Evolutionary conservation across 2,888 invertebrate species (phyloP), one percentile per base, ranked within the genome.

Genomic region (Dolomedes plantarius): DNA sequence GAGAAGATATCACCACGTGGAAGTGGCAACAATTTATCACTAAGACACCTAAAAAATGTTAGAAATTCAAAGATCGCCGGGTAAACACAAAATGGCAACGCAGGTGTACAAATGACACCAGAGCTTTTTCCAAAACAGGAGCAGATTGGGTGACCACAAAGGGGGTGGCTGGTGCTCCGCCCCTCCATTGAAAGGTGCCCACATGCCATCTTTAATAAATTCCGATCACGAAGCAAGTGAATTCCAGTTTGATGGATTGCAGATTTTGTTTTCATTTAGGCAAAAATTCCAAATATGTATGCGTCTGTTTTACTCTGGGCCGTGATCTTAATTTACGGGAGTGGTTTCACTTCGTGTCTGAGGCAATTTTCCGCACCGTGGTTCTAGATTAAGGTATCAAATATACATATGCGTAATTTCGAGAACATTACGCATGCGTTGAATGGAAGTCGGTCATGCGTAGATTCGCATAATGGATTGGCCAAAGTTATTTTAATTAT

Each of bases 351-450:
- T 50, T 50, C 32, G 39, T 69, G 39, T 46, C 56, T 50, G 56
- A 11, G 39, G 83, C 73, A 77, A 85, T 85, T 85, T 85, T 85
- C 72, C 68, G 83, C 72, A 67, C 16, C 41, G 36, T 77, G 36
- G 73, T 39, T 50, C 11, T 73, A 41, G 72, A 85, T 85, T 85
- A 85, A 85, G 83, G 67, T 50, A 85, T 85, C 83, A 85, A 85
- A 85, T 85, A 85, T 85, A 85, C 83, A 85, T 85, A 78, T 78
- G 50, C 77, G 50, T 85, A 73, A 85, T 78, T 39, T 23, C 19
- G 41, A n/a, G n/a, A n/a, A n/a, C 11, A 39, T 74, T 56, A 67
- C 39, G 65, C 68, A 67, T 19, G 74, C 68, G 36, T 62, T 85
- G 73, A 77, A n/a, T 72, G 32, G 39, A 62, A 32, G 41, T 41